Conservation (phyloP, 2,113 vertebrate species). For the Nibea albiflora region DNA sequence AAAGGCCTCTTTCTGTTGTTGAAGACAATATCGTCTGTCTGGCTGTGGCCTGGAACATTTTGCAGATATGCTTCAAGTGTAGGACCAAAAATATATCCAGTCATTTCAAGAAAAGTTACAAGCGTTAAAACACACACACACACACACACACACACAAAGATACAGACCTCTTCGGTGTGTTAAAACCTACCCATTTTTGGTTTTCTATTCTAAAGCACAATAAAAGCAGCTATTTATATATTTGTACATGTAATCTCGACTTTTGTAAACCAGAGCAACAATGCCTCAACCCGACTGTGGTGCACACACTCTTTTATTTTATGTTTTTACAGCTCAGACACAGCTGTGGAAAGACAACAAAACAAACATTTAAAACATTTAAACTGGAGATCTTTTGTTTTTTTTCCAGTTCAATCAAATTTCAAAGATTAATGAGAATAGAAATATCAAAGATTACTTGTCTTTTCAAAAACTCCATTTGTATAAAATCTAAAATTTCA, state of each 20-base stretch:
- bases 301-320: slow-evolving; percentile 18
- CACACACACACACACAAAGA: slow-evolving; percentile 41
- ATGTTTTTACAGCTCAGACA: slow-evolving; percentile 31
- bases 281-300: slow-evolving; percentile 19
- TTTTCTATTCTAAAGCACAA: slow-evolving; percentile 67
- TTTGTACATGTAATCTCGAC: slow-evolving; percentile 57
- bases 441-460: slow-evolving; percentile 7
- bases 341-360: slow-evolving; percentile 29
- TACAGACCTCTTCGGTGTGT: slow-evolving; percentile 48
- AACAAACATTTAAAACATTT: not conserved
- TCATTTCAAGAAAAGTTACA: slow-evolving; percentile 60
- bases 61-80: slow-evolving; percentile 45
- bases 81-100: slow-evolving; percentile 63
- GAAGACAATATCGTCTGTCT: not conserved
- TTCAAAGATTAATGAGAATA: not conserved
- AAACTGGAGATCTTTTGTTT: slow-evolving; percentile 4
- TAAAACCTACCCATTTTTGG: slow-evolving; percentile 43
- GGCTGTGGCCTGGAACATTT: slow-evolving; percentile 37
- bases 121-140: slow-evolving; percentile 66
- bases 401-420: not conserved
- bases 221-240: slow-evolving; percentile 69
- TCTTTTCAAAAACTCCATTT: not conserved
- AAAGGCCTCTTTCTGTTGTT: slow-evolving; percentile 11
- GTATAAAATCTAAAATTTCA: not conserved
- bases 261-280: slow-evolving; percentile 55